Evolutionary conservation across 92 coral and sea anemone species (phyloP), one percentile per base, ranked within the genome.

Genomic region (Epizoanthus stellaris): DNA sequence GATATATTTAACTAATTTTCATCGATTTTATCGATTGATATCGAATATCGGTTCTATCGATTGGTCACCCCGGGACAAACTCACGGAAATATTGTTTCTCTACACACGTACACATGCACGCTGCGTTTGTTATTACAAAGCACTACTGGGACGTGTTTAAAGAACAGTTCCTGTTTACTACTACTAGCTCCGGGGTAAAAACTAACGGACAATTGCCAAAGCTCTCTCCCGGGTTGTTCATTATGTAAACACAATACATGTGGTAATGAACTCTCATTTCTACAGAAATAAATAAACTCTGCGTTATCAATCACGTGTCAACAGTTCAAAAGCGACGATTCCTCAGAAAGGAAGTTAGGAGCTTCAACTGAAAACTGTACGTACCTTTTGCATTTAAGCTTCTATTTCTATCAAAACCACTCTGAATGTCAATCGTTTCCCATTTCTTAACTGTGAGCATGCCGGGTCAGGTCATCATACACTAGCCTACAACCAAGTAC

Each of bases 221-320:
- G 42, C 19, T 68, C 73, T 68, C 73, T 34, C n/a, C 52, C 30
- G 73, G 73, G 17, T 4, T 68, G 49, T 25, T 25, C 73, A 68
- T 68, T 34, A 36, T 12, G 52, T 68, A 68, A 15, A 38, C n/a
- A 68, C 13, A 36, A 5, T 7, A 19, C 73, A 68, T 68, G 49
- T 68, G 73, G 45, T 67, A 30, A 67, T 34, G 52, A 13, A 43
- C 19, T 36, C 42, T 8, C 11, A 68, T 9, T 68, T 30, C 3
- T 15, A 15, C 52, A 5, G 52, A 38, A 68, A 17, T 68, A 13
- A 0, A 4, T 38, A 68, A 68, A 36, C 52, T 38, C 52, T 14
- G 73, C 9, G 3, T 34, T 15, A 38, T 43, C 9, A n/a, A 2
- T 49, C 56, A 49, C 56, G 56, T 49, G 56, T 49, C 14, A 49